A percentile compares a stretch with the other conserved stretches of the same genome.
Evolutionary conservation across 64 coral and sea anemone genomes (phyloP).

Genomic region (Montipora foliosa): DNA sequence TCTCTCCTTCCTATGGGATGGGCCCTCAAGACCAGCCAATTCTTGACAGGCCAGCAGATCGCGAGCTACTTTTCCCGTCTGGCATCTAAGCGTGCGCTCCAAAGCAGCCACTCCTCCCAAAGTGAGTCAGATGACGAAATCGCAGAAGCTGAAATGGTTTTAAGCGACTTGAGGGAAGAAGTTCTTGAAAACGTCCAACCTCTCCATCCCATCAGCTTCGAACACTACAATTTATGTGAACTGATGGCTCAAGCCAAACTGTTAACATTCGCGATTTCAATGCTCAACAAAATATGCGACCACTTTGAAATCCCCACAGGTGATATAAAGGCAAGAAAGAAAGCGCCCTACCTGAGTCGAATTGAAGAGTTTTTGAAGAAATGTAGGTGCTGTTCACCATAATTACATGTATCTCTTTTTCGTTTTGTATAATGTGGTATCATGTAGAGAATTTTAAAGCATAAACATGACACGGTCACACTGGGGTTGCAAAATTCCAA

Average conservation of each 20-base stretch:
- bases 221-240: neutral
- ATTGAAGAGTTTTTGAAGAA: slow-evolving; percentile 10
- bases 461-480: too few relatives aligned
- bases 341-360: neutral
- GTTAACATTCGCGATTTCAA: neutral
- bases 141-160: neutral
- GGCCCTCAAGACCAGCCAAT: neutral
- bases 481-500: too few relatives aligned
- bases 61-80: slow-evolving; percentile 4
- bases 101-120: neutral
- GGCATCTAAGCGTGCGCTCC: neutral
- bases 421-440: too few relatives aligned
- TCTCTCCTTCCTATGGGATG: neutral
- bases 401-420: too few relatives aligned
- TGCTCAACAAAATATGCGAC: neutral
- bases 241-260: neutral
- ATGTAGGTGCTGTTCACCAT: neutral
- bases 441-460: too few relatives aligned
- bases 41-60: neutral
- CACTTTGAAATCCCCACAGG: neutral
- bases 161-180: neutral
- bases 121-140: neutral
- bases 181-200: neutral
- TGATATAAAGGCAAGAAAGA: neutral
- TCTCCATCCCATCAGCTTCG: neutral